phyloP scores from a whole-genome alignment of 2,797 vertebrate species.

The Hapalemur alaotrensis region DNA sequence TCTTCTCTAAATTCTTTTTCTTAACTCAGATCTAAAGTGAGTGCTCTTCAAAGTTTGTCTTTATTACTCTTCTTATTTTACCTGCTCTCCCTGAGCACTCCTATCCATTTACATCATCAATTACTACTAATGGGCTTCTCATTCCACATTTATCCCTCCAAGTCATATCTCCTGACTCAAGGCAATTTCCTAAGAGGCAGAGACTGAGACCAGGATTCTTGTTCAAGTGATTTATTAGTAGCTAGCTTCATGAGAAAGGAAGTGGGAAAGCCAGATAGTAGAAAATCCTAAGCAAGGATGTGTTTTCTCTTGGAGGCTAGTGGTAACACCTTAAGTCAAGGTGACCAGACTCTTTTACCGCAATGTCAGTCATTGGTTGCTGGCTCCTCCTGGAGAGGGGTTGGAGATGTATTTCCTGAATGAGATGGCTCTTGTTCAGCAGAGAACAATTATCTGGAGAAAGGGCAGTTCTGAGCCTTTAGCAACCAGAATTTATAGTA shows the following conservation, averaged over 20 bases:
- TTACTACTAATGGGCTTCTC: background rate
- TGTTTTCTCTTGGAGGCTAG: background rate
- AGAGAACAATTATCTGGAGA: background rate
- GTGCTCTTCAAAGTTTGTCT: background rate
- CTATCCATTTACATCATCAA: background rate
- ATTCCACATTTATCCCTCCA: background rate
- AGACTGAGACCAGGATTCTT: background rate
- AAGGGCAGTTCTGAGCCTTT: background rate
- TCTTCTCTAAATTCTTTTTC: background rate
- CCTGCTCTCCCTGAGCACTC: background rate
- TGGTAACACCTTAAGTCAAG: background rate
- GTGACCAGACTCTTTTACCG: background rate
- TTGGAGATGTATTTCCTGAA: background rate
- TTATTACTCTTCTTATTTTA: conserved; percentile 16
- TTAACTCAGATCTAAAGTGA: background rate
- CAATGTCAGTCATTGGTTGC: background rate
- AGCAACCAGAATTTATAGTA: background rate
- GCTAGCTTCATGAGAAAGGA: background rate
- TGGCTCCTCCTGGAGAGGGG: background rate
- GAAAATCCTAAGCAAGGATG: background rate
- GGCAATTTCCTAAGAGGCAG: background rate
- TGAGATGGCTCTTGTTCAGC: background rate
- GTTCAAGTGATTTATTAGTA: background rate
- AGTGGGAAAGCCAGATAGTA: background rate
- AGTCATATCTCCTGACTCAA: background rate